These are phyloP conservation scores for Cinclus cinclus DNA, from an alignment of 2,113 vertebrate genomes.

Conservation along the genomic window DNA sequence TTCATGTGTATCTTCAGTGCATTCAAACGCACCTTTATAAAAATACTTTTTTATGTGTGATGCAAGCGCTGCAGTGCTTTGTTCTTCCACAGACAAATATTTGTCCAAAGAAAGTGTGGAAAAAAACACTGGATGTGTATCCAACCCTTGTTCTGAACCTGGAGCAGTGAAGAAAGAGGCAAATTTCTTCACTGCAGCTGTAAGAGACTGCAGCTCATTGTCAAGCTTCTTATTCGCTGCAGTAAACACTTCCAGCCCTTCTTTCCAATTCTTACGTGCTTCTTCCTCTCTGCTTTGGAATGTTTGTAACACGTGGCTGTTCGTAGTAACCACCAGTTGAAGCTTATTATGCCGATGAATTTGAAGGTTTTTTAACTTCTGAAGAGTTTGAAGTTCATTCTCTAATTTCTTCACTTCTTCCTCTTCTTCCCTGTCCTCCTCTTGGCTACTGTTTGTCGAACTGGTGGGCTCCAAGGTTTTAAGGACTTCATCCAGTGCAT, in stretches of 20 bases:
- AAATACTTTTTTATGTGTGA: constrained; percentile 78
- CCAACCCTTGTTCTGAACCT: neutral
- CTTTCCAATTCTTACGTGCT: constrained; percentile 60
- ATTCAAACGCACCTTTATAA: constrained; percentile 72
- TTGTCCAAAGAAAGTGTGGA: constrained; percentile 81
- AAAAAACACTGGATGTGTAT: constrained; percentile 69
- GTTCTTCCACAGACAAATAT: constrained; percentile 85
- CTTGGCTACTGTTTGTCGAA: neutral
- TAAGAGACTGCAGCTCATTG: constrained; percentile 73
- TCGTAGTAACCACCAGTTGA: constrained; percentile 73
- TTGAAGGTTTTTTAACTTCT: constrained; percentile 79
- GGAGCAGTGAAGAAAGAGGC: constrained; percentile 69
- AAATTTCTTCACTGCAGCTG: constrained; percentile 71
- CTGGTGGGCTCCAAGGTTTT: constrained; percentile 72
- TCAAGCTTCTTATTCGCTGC: constrained; percentile 75
- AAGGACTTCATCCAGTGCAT: constrained; percentile 80
- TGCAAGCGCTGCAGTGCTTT: constrained; percentile 80
- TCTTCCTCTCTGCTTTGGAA: constrained; percentile 67
- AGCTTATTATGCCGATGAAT: constrained; percentile 78
- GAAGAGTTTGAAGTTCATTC: constrained; percentile 77
- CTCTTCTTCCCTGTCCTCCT: constrained; percentile 57
- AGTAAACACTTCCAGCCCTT: constrained; percentile 63
- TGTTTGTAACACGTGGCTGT: constrained; percentile 62
- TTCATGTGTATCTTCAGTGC: constrained; percentile 77
- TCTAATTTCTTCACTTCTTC: constrained; percentile 76